Base-by-base conservation (phyloP, 2,113 vertebrate genomes). In the Saimiri boliviensis region DNA sequence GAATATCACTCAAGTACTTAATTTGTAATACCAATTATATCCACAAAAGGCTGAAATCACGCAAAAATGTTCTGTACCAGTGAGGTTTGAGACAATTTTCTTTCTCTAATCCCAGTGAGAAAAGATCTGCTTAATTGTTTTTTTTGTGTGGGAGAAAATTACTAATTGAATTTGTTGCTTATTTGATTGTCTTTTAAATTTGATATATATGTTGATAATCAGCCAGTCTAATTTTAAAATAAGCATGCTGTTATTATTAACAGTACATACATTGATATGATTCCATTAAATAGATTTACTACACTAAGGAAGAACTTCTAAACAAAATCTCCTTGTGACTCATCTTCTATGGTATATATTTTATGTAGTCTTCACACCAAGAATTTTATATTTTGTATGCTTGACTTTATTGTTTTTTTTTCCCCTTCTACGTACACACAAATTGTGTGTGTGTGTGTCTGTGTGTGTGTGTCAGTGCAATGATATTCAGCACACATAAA, bases 11-110 rank as follows among this genome's bases (percentile, higher is more conserved):
- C n/a, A 86, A 54, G 20, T 54, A 30, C 63, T 83, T 77, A 94
- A 81, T 96, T 89, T 40, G 81, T 30, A 82, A 88, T 81, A 56
- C 4, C 30, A 80, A n/a, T 96, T 96, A 27, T 80, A 32, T 52
- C 37, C 52, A 86, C 35, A 89, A 85, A 86, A 19, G 45, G 2
- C 8, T 81, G 56, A 84, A 76, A 47, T 68, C 40, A 74, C 45
- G 58, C 70, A 76, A 83, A 76, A 86, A 12, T 89, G 3, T 66
- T 89, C 79, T 89, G 11, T 66, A 56, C 5, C 27, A 49, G 40
- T 30, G 30, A 56, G 70, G 3, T 71, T 86, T 71, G 68, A 35
- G 42, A 54, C 25, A 63, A 52, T 86, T 89, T 91, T 89, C 11
- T 86, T 76, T 83, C 9, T 93, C 10, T 10, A 82, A 13, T 63